Conservation (phyloP, 2,797 vertebrate genomes). For the Telmatherina bonti region DNA sequence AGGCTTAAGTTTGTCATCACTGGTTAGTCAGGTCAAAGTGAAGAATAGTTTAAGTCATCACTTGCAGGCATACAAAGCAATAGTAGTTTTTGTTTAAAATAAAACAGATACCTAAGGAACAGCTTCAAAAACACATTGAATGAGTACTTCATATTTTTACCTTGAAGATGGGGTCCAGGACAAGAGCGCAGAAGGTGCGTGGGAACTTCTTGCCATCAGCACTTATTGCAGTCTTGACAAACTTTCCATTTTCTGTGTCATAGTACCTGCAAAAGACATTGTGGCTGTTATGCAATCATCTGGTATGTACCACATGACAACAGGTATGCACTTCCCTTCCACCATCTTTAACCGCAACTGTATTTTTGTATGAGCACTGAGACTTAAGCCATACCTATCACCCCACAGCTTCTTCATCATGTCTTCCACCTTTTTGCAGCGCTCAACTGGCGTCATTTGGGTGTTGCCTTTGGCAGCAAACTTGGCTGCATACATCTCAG, state of each 20-base stretch:
- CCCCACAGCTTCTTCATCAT: constrained; percentile 99
- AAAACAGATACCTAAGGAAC: background rate
- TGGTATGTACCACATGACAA: background rate
- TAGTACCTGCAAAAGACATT: constrained; percentile 80
- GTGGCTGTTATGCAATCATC: background rate
- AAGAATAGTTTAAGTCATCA: constrained; percentile 95
- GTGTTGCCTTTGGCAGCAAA: constrained; percentile 92
- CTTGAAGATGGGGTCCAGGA: constrained; percentile 95
- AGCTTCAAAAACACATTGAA: too few relatives aligned
- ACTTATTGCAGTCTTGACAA: constrained; percentile 81
- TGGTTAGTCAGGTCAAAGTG: constrained; percentile 96
- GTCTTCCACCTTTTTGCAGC: constrained; percentile 95
- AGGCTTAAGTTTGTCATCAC: constrained; percentile 88
- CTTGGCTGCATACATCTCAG: constrained; percentile 95
- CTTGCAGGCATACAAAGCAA: constrained; percentile 33
- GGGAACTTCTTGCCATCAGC: constrained; percentile 86
- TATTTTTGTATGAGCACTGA: background rate
- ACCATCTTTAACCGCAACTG: background rate
- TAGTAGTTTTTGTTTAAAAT: background rate
- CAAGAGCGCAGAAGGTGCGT: constrained; percentile 90
- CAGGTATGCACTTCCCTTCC: background rate
- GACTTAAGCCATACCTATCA: constrained; percentile 83
- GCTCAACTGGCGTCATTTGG: constrained; percentile 82
- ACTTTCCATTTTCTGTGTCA: constrained; percentile 87
- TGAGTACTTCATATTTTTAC: constrained; percentile 79